These are phyloP conservation scores for Clarias magur DNA, from an alignment of 2,113 vertebrate genomes.

Conservation along the genomic window DNA sequence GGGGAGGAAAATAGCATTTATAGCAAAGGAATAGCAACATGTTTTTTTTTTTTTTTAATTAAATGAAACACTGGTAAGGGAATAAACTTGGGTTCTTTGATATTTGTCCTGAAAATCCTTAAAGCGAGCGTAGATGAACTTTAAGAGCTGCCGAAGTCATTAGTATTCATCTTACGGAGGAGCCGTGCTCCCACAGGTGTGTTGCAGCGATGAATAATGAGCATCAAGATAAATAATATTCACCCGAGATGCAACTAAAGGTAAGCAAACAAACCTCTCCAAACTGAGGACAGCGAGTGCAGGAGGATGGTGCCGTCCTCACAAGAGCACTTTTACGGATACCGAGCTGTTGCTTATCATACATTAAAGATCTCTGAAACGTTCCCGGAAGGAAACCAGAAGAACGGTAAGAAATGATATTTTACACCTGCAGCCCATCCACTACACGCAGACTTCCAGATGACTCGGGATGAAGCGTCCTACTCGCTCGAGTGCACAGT, in stretches of 20 bases:
- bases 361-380: constrained; percentile 24
- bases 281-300: constrained; percentile 49
- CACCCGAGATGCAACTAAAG: constrained; percentile 45
- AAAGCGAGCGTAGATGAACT: constrained; percentile 39
- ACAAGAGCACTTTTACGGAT: constrained; percentile 1
- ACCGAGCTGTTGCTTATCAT: constrained; percentile 19
- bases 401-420: constrained; percentile 3
- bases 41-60: background rate
- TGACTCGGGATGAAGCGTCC: background rate
- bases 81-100: constrained; percentile 23
- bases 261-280: constrained; percentile 60
- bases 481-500: background rate
- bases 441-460: background rate
- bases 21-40: background rate
- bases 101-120: constrained; percentile 20
- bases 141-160: constrained; percentile 33
- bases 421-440: constrained; percentile 18
- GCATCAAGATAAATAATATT: constrained; percentile 57
- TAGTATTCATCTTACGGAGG: constrained; percentile 48
- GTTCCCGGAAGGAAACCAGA: constrained; percentile 3
- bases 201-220: constrained; percentile 57
- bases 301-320: constrained; percentile 17
- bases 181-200: constrained; percentile 48
- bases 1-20: background rate
- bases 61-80: constrained; percentile 15